Percentiles rank a stretch among this genome's conserved stretches.
Conservation (phyloP, 2,113 vertebrate species). For the Sapajus apella region DNA sequence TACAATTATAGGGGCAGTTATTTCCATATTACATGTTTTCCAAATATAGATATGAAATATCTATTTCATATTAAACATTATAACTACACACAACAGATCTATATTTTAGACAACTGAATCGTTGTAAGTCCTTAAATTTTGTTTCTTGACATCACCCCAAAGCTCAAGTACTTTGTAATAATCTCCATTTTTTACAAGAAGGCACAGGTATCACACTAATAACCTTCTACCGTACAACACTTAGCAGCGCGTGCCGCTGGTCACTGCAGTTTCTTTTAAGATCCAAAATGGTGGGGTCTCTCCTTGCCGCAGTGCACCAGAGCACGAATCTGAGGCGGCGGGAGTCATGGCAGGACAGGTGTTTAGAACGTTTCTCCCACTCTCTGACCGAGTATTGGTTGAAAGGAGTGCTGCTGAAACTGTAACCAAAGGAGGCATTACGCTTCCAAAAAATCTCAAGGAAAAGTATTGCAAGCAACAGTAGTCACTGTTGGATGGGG, state of each 20-base stretch:
- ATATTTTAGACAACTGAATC: neutral
- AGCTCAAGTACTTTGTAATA: neutral
- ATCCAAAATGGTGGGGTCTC: neutral
- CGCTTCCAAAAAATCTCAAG: no score
- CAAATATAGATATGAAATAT: neutral
- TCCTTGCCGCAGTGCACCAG: no score
- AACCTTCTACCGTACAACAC: neutral
- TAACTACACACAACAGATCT: neutral
- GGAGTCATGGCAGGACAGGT: no score
- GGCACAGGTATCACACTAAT: neutral
- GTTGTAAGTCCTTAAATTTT: neutral
- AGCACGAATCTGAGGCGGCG: no score
- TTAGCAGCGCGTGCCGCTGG: neutral
- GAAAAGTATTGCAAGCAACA: no score
- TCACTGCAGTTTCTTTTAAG: neutral
- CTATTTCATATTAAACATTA: neutral
- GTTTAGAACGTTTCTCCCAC: no score
- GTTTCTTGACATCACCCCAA: neutral
- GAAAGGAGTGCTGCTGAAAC: no score
- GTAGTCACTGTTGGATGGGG: no score
- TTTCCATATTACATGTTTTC: neutral
- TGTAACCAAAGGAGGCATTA: no score
- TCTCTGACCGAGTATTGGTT: no score
- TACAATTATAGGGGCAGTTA: neutral
- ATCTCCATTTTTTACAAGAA: neutral